phyloP scores from a whole-genome alignment of 2,113 vertebrate species.

The Leucoraja erinaceus region DNA sequence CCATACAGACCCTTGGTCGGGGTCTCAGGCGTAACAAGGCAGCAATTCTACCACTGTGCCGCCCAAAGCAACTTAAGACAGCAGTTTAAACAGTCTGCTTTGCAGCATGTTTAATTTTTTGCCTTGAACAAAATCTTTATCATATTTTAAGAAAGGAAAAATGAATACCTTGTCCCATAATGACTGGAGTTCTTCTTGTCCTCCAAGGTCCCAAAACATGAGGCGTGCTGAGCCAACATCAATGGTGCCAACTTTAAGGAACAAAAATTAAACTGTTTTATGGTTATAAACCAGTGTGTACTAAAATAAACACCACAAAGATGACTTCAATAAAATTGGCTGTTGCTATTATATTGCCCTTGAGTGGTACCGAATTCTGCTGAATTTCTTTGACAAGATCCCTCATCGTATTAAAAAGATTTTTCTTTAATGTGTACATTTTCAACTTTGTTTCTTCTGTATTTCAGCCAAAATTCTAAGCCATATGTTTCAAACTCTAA shows the following conservation, averaged over 20 bases:
- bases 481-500: background rate
- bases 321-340: no score
- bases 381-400: no score
- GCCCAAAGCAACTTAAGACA: no score
- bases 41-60: no score
- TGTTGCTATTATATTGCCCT: no score
- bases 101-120: background rate
- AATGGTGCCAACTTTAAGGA: conserved; percentile 80
- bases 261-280: background rate
- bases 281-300: background rate
- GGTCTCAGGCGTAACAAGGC: no score
- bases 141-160: background rate
- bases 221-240: conserved; percentile 89
- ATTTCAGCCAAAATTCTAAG: background rate
- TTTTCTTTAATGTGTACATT: background rate
- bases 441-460: background rate
- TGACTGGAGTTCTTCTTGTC: conserved; percentile 91
- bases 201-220: conserved; percentile 98
- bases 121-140: background rate
- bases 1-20: no score
- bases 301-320: background rate
- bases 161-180: conserved; percentile 89
- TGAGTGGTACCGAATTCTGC: no score
- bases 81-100: background rate
- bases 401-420: no score